Base-by-base conservation (phyloP, 2,797 vertebrate genomes). In the Eospalax fontanierii region DNA sequence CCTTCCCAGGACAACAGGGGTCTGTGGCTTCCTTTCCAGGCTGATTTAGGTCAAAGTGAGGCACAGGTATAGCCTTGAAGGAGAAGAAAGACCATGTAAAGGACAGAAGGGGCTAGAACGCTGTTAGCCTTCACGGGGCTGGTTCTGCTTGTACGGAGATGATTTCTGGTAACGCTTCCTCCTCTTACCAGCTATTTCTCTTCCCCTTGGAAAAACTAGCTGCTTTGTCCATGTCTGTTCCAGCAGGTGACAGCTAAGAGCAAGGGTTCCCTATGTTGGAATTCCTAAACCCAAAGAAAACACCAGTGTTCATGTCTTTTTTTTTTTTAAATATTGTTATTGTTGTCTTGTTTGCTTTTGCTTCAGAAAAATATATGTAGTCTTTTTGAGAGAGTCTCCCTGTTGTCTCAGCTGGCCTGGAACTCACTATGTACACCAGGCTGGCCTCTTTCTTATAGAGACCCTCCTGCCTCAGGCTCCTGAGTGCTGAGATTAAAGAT, bases 231-330 rank as follows among this genome's bases (percentile, higher is more conserved):
- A n/a, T 93, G 57, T 80, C 50, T 46, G 46, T 3, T 24, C 50
- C 0, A 14, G 24, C 10, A 22, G 75, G n/a, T 79, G 71, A 26
- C 26, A 38, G 71, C 75, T 50, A 7, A 79, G 61, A 61, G 50
- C 30, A 1, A n/a, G 10, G 1, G 9, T 79, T 68, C 46, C n/a
- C 46, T 43, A 54, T 33, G 46, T 30, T 0, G 4, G 4, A 54
- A 75, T 43, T 75, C 15, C 80, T 54, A 6, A 95, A 73, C 40
- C 22, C 86, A 54, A 33, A 8, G 74, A 79, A 96, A 81, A n/a
- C 33, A 24, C 61, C 0, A 0, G 28, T 33, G n/a, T 89, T 26
- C 71, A 15, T 81, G 14, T 40, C 1, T 3, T 19, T 40, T 70
- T 54, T 54, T 54, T 54, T 54, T 54, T 54, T 54, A 9, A 54